phyloP scores from a whole-genome alignment of 2,888 invertebrate genomes.

The Eucera pruinosa region DNA sequence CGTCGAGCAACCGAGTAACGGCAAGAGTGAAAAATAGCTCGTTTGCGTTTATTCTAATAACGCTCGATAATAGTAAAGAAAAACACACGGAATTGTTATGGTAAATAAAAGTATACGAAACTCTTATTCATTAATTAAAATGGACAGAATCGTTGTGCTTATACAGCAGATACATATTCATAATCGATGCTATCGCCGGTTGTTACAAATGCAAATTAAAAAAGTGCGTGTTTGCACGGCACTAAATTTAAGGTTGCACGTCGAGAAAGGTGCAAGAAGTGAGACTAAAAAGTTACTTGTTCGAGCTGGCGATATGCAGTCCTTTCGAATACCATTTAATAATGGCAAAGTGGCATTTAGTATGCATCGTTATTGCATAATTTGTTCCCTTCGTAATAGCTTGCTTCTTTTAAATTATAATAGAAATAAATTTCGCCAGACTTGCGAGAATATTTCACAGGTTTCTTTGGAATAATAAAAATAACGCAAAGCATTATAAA shows the following conservation, averaged over 20 bases:
- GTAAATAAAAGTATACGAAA: neutral
- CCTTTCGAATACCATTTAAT: neutral
- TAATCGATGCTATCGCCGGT: slow-evolving; percentile 23
- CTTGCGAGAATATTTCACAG: too few relatives aligned
- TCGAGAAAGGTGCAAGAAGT: slow-evolving; percentile 15
- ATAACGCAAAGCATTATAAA: too few relatives aligned
- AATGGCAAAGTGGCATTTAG: neutral
- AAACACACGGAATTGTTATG: neutral
- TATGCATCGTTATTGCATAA: neutral
- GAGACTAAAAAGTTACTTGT: slow-evolving; percentile 1
- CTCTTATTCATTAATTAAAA: slow-evolving; percentile 21
- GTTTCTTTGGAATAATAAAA: too few relatives aligned
- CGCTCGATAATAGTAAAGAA: neutral
- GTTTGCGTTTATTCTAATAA: neutral
- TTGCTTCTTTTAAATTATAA: too few relatives aligned
- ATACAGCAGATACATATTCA: slow-evolving; percentile 28
- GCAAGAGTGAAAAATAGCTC: neutral
- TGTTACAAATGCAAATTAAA: slow-evolving; percentile 41
- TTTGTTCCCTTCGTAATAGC: too few relatives aligned
- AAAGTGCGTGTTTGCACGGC: slow-evolving; percentile 35
- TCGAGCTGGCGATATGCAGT: neutral
- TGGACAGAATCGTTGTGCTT: slow-evolving; percentile 9
- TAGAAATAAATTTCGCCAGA: too few relatives aligned
- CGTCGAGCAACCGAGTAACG: neutral
- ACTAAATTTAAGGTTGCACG: slow-evolving; percentile 13